Evolutionary conservation across 2,888 invertebrate genomes (phyloP).

Genomic region (Morpho deidamia): DNA sequence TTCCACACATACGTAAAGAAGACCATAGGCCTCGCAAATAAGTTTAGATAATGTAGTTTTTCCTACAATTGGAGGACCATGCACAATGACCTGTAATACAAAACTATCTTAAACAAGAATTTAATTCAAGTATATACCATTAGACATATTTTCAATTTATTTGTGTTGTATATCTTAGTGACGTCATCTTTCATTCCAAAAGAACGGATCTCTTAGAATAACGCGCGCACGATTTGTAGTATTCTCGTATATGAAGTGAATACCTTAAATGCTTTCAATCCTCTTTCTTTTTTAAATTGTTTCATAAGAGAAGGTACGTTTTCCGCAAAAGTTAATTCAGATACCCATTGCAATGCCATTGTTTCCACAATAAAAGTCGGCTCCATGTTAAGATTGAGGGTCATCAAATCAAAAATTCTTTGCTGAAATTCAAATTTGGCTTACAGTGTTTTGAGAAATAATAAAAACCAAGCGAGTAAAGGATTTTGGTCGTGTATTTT

Average conservation of each 20-base stretch:
- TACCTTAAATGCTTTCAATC: constrained; percentile 77
- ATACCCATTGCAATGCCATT: constrained; percentile 72
- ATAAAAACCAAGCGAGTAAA: too few species aligned
- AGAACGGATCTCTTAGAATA: too few species aligned
- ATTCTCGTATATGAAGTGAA: too few species aligned
- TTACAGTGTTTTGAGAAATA: too few species aligned
- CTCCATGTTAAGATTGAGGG: constrained; percentile 78
- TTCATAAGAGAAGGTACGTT: constrained; percentile 62
- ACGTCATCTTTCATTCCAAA: too few species aligned
- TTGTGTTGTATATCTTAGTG: too few species aligned
- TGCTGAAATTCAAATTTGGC: constrained; percentile 58
- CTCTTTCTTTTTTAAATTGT: constrained; percentile 71
- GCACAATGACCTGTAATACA: constrained; percentile 61
- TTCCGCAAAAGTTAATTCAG: constrained; percentile 69
- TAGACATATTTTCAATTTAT: too few species aligned
- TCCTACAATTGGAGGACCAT: constrained; percentile 83
- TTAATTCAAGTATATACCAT: too few species aligned
- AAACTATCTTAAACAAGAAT: neutral
- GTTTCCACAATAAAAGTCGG: constrained; percentile 76
- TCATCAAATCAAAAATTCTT: constrained; percentile 75
- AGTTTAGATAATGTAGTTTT: constrained; percentile 79
- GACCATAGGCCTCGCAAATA: constrained; percentile 76
- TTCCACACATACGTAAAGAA: constrained; percentile 75
- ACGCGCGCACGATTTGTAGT: too few species aligned
- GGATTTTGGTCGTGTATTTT: too few species aligned